Conservation (phyloP, 1,140 invertebrate genomes). For the Drosophila littoralis region DNA sequence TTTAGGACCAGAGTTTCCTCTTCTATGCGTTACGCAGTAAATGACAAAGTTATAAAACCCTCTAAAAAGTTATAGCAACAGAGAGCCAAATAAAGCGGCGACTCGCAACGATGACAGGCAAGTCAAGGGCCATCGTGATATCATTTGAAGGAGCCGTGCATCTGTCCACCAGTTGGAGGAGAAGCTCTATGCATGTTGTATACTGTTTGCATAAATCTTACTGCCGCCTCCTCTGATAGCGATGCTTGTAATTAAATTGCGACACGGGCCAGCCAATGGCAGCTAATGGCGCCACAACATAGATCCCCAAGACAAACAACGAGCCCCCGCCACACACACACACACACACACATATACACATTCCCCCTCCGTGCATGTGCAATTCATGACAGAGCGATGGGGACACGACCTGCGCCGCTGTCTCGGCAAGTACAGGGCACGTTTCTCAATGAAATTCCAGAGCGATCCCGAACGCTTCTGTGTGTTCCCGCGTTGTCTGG, state of each 20-base stretch:
- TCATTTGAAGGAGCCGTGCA: conserved; percentile 43
- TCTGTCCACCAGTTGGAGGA: conserved; percentile 12
- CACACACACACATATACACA: conserved; percentile 30
- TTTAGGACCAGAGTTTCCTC: too few species aligned
- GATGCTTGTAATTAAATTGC: conserved; percentile 76
- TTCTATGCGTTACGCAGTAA: too few species aligned
- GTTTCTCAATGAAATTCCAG: conserved; percentile 84
- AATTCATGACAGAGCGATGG: conserved; percentile 70
- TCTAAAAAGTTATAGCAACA: too few species aligned
- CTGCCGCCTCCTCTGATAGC: conserved; percentile 43
- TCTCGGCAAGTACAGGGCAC: conserved; percentile 68
- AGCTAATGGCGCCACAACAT: conserved; percentile 76
- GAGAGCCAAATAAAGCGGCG: too few species aligned
- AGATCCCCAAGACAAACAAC: conserved; percentile 62
- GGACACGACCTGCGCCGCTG: conserved; percentile 70
- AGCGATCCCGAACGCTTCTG: conserved; percentile 65
- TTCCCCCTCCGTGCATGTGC: conserved; percentile 15
- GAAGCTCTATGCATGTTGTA: conserved; percentile 4
- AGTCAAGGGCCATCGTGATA: conserved; percentile 57
- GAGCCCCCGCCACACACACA: conserved; percentile 55
- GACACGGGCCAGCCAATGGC: conserved; percentile 64
- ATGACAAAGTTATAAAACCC: too few species aligned
- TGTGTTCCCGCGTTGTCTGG: conserved; percentile 80
- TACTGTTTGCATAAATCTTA: conserved; percentile 72
- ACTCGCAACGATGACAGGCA: conserved; percentile 17